Base-by-base conservation (phyloP, 2,888 invertebrate species). In the Pterostichus niger region DNA sequence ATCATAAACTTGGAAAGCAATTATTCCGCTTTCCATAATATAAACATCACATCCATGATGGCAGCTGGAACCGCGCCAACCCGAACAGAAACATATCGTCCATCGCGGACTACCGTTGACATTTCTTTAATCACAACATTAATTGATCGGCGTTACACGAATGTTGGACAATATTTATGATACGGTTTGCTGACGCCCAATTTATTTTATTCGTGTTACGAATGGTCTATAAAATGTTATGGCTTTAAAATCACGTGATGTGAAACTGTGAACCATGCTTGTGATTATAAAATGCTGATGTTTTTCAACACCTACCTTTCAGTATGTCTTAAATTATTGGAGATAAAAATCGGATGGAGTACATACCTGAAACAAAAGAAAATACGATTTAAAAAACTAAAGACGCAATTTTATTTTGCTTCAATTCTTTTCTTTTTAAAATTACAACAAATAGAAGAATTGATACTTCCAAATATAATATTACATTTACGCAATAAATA, bases 61-160 rank as follows among this genome's bases (percentile, higher is more conserved):
- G 24, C 46, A 68, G 35, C 64, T 81, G 81, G 73, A 64, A 52
- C 13, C 46, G 3, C 13, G 81, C 81, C 81, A 81, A 33, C 24
- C 10, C 17, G 15, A 71, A 17, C 24, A 52, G 73, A 81, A 78
- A 73, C 81, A 81, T 71, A 80, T 73, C 73, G 59, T 59, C 44
- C 44, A 78, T 15, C 54, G 78, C 10, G 13, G 35, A 31, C 33
- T 35, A 31, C 15, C 71, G 76, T 56, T 77, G 54, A 61, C 78
- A 78, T 78, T 78, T 78, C 78, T 78, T 78, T 54, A 81, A 81
- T 81, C 54, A 56, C 54, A 56, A 81, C 81, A 68, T 81, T 81
- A 71, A 81, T 81, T 81, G 81, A 71, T 81, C 81, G 71, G 35
- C 71, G 64, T 40, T 52, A 49, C 64, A 71, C 33, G 35, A 68